Evolutionary conservation across 2,888 invertebrate species (phyloP).

Genomic region (Pseudanteris insignis): DNA sequence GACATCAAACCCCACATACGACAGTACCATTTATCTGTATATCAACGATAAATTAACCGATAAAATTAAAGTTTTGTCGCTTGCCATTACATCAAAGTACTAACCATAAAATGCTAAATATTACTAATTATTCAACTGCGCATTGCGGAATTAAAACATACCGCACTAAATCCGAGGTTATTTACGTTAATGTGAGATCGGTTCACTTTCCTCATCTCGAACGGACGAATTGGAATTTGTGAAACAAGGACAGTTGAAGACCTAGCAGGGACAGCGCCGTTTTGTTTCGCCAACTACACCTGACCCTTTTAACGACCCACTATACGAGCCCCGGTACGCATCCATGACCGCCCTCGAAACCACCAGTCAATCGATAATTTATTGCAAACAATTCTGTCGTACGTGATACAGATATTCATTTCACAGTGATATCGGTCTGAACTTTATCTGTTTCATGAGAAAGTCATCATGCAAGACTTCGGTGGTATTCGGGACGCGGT

Average conservation of each 20-base stretch:
- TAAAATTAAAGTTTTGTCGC: no score
- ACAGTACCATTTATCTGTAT: no score
- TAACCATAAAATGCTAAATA: conserved; percentile 13
- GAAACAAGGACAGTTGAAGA: conserved; percentile 19
- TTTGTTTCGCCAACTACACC: no score
- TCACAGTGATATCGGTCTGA: no score
- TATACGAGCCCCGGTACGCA: no score
- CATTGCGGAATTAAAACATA: no score
- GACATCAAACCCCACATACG: no score
- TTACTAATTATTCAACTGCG: conserved; percentile 10
- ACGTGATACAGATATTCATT: conserved; percentile 4
- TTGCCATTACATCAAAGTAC: no score
- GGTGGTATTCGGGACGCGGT: no score
- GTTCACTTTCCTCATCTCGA: conserved; percentile 4
- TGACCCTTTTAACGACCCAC: conserved; percentile 16
- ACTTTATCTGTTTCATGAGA: no score
- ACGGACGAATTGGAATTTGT: conserved; percentile 8
- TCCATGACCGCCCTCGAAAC: not conserved
- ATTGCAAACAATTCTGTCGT: conserved; percentile 10
- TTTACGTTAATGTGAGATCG: conserved; percentile 14
- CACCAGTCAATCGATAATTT: conserved; percentile 20
- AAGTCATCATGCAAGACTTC: no score
- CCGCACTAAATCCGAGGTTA: conserved; percentile 13
- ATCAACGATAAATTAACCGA: no score
- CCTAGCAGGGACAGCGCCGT: conserved; percentile 15